These are phyloP conservation scores for Salminus brasiliensis DNA, from an alignment of 2,113 vertebrate species.

Conservation along the genomic window DNA sequence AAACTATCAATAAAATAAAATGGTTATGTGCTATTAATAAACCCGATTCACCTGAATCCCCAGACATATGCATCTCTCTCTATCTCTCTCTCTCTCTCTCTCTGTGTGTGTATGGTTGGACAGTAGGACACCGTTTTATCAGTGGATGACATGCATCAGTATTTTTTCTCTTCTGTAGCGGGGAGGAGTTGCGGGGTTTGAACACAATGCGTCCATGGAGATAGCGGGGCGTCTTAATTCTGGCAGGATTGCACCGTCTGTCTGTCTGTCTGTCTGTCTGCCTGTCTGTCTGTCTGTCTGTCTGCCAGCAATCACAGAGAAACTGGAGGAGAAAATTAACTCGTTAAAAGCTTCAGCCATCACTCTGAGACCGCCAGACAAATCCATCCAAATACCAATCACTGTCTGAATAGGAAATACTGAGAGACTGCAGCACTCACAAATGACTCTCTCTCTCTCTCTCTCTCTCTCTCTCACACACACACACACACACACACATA, in stretches of 20 bases:
- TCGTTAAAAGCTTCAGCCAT: slow-evolving; percentile 69
- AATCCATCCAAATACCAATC: slow-evolving; percentile 65
- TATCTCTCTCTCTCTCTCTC: slow-evolving; percentile 8
- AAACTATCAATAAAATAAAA: not conserved
- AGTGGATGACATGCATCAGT: slow-evolving; percentile 46
- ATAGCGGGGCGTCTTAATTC: slow-evolving; percentile 56
- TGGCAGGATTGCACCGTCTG: slow-evolving; percentile 55
- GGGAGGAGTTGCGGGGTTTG: slow-evolving; percentile 40
- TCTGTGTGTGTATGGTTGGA: slow-evolving; percentile 49
- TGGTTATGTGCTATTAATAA: not conserved
- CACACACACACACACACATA: slow-evolving; percentile 4
- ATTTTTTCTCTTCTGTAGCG: slow-evolving; percentile 28
- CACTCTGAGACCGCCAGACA: slow-evolving; percentile 62
- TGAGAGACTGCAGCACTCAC: slow-evolving; percentile 21
- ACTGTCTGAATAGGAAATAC: slow-evolving; percentile 51
- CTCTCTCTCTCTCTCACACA: not conserved
- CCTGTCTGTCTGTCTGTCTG: too few species aligned
- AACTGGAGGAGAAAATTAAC: slow-evolving; percentile 64
- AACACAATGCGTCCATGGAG: slow-evolving; percentile 55
- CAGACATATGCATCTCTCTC: not conserved
- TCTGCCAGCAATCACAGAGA: slow-evolving; percentile 64
- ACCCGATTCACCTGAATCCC: not conserved
- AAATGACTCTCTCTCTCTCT: not conserved
- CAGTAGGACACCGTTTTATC: slow-evolving; percentile 25
- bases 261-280: slow-evolving; percentile 58